Evolutionary conservation across 30 jellyfish, hydroid and myxozoan genomes (phyloP).

Genomic region (Aurelia sp.): DNA sequence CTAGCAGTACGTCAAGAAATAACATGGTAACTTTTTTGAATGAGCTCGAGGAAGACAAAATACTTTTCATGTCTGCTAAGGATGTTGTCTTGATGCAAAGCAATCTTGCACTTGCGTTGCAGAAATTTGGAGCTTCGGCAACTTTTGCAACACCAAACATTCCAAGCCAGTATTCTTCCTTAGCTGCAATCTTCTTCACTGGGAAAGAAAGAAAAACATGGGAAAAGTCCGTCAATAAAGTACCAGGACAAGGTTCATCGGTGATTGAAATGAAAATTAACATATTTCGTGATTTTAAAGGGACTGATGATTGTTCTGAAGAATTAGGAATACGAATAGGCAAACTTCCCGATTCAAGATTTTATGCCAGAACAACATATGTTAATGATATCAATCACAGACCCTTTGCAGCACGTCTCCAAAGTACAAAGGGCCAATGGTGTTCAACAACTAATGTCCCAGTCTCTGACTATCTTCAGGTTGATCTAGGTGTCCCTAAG

Average conservation of each 20-base stretch:
- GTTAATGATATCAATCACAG: not conserved
- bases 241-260: not conserved
- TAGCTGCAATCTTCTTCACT: conserved; percentile 52
- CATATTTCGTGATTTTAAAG: conserved; percentile 26
- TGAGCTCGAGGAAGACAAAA: conserved; percentile 8
- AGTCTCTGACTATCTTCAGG: conserved; percentile 37
- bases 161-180: not conserved
- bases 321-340: conserved; percentile 46
- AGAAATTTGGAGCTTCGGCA: conserved; percentile 45
- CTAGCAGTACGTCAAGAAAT: not conserved
- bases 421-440: conserved; percentile 19
- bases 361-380: conserved; percentile 24
- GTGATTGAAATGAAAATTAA: not conserved
- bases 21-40: conserved; percentile 6
- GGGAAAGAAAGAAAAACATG: conserved; percentile 45
- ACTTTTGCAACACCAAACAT: conserved; percentile 28
- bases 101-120: conserved; percentile 17
- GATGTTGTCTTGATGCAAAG: not conserved
- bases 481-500: conserved; percentile 42
- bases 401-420: conserved; percentile 3
- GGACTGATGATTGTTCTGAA: conserved; percentile 56
- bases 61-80: conserved; percentile 34
- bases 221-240: conserved; percentile 18
- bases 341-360: conserved; percentile 32
- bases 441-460: conserved; percentile 18